Evolutionary conservation across 1,140 invertebrate species (phyloP).

Genomic region (Drosophila tani): DNA sequence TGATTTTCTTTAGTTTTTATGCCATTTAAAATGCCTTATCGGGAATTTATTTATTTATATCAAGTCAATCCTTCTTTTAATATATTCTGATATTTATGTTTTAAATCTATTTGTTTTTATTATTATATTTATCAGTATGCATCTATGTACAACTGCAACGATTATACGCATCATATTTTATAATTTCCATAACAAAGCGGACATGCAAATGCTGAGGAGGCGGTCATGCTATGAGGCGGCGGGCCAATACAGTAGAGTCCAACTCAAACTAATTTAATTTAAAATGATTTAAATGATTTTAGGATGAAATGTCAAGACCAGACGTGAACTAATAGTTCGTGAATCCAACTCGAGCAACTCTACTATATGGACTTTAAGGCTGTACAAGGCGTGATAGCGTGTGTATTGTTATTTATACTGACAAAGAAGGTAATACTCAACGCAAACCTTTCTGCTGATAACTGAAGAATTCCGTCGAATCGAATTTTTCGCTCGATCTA

Average conservation of each 20-base stretch:
- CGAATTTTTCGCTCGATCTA: conserved; percentile 88
- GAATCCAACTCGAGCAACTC: conserved; percentile 26
- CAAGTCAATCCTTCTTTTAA: too few species aligned
- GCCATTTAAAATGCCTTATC: background rate
- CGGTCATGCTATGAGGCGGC: conserved; percentile 19
- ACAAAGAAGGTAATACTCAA: conserved; percentile 55
- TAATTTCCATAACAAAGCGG: conserved; percentile 21
- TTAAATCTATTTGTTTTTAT: too few species aligned
- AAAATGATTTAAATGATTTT: background rate
- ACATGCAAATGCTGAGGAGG: conserved; percentile 50
- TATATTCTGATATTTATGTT: background rate
- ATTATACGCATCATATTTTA: background rate
- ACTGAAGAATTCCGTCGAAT: conserved; percentile 86
- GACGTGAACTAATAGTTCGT: conserved; percentile 6
- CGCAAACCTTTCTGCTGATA: conserved; percentile 84
- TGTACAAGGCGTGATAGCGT: conserved; percentile 39
- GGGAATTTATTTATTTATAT: background rate
- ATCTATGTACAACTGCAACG: background rate
- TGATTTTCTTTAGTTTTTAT: background rate
- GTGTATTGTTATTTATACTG: conserved; percentile 44
- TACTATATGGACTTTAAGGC: conserved; percentile 20
- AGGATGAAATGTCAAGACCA: background rate
- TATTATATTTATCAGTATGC: background rate
- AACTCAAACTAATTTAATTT: conserved; percentile 8
- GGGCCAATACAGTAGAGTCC: conserved; percentile 42